These are phyloP conservation scores for Peromyscus maniculatus DNA, from an alignment of 2,113 vertebrate genomes.

Conservation along the genomic window DNA sequence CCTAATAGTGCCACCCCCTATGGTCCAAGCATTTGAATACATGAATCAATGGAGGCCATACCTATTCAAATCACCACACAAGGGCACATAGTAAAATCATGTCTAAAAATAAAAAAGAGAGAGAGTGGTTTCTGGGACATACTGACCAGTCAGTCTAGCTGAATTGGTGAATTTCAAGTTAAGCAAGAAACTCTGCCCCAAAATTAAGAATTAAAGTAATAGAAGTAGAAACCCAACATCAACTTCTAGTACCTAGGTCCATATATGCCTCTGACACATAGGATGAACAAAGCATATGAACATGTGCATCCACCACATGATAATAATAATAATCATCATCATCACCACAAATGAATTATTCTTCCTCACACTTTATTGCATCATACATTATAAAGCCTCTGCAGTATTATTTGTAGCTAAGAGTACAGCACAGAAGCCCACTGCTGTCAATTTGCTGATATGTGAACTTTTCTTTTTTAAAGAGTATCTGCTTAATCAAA, in stretches of 20 bases:
- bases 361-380: neutral
- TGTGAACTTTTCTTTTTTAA: neutral
- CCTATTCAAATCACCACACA: too few relatives aligned
- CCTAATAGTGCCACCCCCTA: too few relatives aligned
- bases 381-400: neutral
- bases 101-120: neutral
- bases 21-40: too few relatives aligned
- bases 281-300: neutral
- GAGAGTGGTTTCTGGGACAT: neutral
- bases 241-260: neutral
- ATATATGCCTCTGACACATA: neutral
- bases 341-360: too few relatives aligned
- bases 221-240: neutral
- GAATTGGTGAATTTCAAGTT: neutral
- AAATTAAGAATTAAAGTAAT: neutral
- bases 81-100: neutral
- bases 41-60: too few relatives aligned
- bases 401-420: neutral
- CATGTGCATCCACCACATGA: neutral
- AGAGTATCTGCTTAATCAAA: neutral
- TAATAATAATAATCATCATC: neutral
- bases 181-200: neutral
- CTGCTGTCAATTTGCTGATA: neutral
- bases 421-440: constrained; percentile 21
- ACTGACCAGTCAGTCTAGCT: neutral